phyloP scores from a whole-genome alignment of 2,797 vertebrate genomes.

The Gila robusta region DNA sequence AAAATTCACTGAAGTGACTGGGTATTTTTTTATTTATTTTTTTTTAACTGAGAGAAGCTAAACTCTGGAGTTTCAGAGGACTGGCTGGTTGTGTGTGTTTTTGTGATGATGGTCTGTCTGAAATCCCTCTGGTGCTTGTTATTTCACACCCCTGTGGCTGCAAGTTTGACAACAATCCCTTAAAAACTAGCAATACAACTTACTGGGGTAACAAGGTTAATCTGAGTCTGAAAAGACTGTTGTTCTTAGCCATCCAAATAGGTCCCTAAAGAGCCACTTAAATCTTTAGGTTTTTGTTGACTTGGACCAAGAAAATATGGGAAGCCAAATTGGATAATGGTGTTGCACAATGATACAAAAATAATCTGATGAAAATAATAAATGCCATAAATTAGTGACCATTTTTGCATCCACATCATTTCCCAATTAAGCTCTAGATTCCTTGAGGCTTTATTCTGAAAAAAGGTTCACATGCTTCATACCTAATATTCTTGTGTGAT shows the following conservation, averaged over 20 bases:
- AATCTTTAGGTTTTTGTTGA: conserved; percentile 53
- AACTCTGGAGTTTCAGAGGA: conserved; percentile 61
- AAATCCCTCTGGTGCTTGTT: conserved; percentile 86
- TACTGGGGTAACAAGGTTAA: conserved; percentile 73
- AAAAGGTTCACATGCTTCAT: not conserved
- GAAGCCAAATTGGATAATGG: conserved; percentile 22
- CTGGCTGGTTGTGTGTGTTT: conserved; percentile 55
- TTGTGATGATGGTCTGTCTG: conserved; percentile 62
- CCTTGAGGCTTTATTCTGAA: not conserved
- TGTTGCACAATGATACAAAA: not conserved
- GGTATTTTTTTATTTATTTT: conserved; percentile 66
- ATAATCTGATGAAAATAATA: not conserved
- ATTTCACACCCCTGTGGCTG: conserved; percentile 85
- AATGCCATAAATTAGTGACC: not conserved
- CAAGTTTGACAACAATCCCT: conserved; percentile 63
- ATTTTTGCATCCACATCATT: not conserved
- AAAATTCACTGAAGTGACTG: conserved; percentile 74
- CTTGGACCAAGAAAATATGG: not conserved
- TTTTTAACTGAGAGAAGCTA: conserved; percentile 66
- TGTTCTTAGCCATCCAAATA: conserved; percentile 55
- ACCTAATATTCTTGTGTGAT: not conserved
- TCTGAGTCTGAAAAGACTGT: conserved; percentile 59
- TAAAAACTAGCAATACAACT: conserved; percentile 62
- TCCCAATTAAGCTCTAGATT: not conserved
- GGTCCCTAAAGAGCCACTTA: conserved; percentile 56